Conservation (phyloP, 2,797 vertebrate genomes). For the Oryzias dopingdopingensis region DNA sequence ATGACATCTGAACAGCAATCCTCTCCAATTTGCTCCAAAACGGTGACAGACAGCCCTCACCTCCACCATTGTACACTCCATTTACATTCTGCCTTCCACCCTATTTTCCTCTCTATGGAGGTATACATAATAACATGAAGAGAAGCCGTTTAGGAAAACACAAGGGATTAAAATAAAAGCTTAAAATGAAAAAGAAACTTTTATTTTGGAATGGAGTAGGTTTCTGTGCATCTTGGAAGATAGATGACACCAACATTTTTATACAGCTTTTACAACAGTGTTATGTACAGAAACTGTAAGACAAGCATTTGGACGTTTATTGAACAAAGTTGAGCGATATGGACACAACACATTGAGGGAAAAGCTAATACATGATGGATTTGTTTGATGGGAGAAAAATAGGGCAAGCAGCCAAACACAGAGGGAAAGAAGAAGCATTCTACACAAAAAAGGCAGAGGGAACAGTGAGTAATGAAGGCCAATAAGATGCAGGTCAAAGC, state of each 20-base stretch:
- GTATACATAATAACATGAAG: slow-evolving; percentile 2
- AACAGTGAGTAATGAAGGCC: slow-evolving; percentile 41
- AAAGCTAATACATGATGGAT: slow-evolving; percentile 6
- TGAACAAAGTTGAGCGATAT: background rate
- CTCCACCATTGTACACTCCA: slow-evolving; percentile 14
- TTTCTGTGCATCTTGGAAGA: no score
- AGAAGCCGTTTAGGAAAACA: background rate
- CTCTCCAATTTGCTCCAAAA: slow-evolving; percentile 44
- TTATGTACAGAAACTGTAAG: no score
- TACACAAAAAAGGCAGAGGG: slow-evolving; percentile 17
- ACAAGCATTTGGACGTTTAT: background rate
- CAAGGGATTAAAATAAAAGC: no score
- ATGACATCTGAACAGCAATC: slow-evolving; percentile 43
- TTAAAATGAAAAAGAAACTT: no score
- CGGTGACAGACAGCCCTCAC: slow-evolving; percentile 33
- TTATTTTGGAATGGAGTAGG: no score
- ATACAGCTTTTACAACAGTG: no score
- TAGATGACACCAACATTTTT: no score
- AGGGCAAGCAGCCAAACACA: background rate
- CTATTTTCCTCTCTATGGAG: background rate
- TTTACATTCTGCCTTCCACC: slow-evolving; percentile 1
- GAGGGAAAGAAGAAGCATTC: slow-evolving; percentile 10
- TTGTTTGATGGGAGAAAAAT: slow-evolving; percentile 9
- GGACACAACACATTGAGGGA: slow-evolving; percentile 1
- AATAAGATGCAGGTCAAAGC: slow-evolving; percentile 46